These are phyloP conservation scores for Gyrodactylus salaris DNA, from an alignment of 1,140 invertebrate genomes.

Conservation along the genomic window DNA sequence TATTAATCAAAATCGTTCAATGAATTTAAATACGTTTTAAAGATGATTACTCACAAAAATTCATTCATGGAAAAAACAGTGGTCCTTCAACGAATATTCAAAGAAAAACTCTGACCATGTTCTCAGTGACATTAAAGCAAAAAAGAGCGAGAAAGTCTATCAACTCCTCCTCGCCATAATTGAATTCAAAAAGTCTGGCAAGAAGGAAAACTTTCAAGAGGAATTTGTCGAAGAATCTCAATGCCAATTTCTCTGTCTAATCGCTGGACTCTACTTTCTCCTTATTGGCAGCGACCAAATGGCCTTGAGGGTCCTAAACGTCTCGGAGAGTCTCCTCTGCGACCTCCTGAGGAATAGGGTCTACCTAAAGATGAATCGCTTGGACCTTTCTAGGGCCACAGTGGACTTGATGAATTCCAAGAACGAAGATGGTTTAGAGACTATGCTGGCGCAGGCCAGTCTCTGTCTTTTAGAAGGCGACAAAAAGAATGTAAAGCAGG, in stretches of 20 bases:
- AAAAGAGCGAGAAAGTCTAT: neutral
- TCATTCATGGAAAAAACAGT: too few relatives aligned
- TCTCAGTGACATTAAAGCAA: neutral
- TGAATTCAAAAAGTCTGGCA: neutral
- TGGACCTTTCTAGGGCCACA: neutral
- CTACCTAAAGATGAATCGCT: neutral
- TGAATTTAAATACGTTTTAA: too few relatives aligned
- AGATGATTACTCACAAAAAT: too few relatives aligned
- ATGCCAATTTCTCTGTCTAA: neutral
- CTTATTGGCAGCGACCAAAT: neutral
- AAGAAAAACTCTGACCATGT: neutral
- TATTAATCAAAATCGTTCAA: too few relatives aligned
- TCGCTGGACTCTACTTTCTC: neutral
- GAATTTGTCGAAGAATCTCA: neutral
- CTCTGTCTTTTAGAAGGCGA: neutral
- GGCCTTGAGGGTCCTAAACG: neutral
- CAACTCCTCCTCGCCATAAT: neutral
- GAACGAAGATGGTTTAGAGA: neutral
- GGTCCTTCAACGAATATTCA: too few relatives aligned
- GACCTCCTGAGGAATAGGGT: neutral
- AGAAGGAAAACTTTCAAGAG: neutral
- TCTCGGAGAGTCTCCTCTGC: neutral
- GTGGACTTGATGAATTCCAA: neutral
- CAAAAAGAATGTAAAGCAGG: neutral
- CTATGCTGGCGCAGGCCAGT: neutral